These are phyloP conservation scores for Gymnosoma rotundatum DNA, from an alignment of 2,888 invertebrate species.

Conservation along the genomic window DNA sequence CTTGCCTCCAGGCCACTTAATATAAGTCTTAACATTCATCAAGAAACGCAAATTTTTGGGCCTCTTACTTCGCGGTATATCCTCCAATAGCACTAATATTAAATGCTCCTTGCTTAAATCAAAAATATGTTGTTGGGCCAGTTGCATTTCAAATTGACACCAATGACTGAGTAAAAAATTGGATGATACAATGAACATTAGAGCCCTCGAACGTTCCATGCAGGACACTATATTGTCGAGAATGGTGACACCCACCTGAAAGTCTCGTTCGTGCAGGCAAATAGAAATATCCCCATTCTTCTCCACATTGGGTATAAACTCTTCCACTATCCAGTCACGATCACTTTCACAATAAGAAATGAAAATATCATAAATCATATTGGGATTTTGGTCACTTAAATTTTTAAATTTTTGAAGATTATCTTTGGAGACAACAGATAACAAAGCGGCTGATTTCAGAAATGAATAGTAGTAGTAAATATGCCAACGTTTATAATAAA, in stretches of 20 bases:
- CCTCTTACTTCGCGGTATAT: slow-evolving; percentile 84
- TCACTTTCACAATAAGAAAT: slow-evolving; percentile 87
- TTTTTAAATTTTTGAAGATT: slow-evolving; percentile 75
- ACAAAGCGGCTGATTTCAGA: slow-evolving; percentile 84
- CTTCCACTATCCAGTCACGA: slow-evolving; percentile 85
- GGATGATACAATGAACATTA: slow-evolving; percentile 86
- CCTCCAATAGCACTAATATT: slow-evolving; percentile 86
- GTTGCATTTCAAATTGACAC: slow-evolving; percentile 89
- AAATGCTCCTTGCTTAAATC: slow-evolving; percentile 86
- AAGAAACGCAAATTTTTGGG: slow-evolving; percentile 86
- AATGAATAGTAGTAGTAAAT: slow-evolving; percentile 85
- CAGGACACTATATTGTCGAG: slow-evolving; percentile 88
- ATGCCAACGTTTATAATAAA: slow-evolving; percentile 84
- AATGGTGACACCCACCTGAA: slow-evolving; percentile 87
- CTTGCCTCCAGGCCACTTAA: slow-evolving; percentile 85
- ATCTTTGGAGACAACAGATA: slow-evolving; percentile 84
- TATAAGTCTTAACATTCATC: slow-evolving; percentile 87
- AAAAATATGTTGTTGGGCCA: slow-evolving; percentile 86
- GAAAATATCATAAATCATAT: slow-evolving; percentile 86
- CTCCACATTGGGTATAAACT: slow-evolving; percentile 86
- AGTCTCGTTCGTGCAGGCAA: slow-evolving; percentile 88
- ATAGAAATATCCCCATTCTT: slow-evolving; percentile 84
- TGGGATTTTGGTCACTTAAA: slow-evolving; percentile 74
- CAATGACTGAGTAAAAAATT: slow-evolving; percentile 87
- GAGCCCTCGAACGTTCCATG: slow-evolving; percentile 86